Conservation (phyloP, 2,113 vertebrate species). For the Mohoua ochrocephala region DNA sequence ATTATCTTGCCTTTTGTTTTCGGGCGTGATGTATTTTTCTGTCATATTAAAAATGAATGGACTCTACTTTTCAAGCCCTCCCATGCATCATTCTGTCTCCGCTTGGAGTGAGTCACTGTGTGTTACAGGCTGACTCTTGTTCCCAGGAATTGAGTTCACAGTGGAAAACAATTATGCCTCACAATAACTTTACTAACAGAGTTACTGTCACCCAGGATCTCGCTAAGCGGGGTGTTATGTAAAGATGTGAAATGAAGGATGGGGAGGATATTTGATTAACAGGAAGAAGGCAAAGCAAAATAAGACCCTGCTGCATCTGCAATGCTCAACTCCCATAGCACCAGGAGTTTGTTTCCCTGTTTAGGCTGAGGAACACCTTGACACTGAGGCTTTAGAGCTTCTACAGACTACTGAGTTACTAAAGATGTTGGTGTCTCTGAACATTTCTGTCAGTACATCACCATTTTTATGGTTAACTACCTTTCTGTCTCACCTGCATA, state of each 20-base stretch:
- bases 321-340: not conserved
- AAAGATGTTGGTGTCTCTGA: not conserved
- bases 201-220: constrained; percentile 52
- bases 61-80: constrained; percentile 1
- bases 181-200: constrained; percentile 52
- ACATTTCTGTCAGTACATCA: not conserved
- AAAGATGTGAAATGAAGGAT: constrained; percentile 30
- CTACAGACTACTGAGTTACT: not conserved
- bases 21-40: constrained; percentile 58
- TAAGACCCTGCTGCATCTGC: not conserved
- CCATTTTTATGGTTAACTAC: not conserved
- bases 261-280: constrained; percentile 40
- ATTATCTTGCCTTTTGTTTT: constrained; percentile 56
- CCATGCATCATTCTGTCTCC: constrained; percentile 64
- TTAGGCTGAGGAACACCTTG: not conserved
- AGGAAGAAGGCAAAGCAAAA: constrained; percentile 3
- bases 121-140: constrained; percentile 28
- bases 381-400: not conserved
- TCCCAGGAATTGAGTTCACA: constrained; percentile 24
- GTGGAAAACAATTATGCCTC: constrained; percentile 40
- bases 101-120: constrained; percentile 7
- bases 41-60: constrained; percentile 65
- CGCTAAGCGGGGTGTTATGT: not conserved
- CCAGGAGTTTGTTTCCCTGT: not conserved
- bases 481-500: not conserved